Conservation (phyloP, 64 coral and sea anemone species). For the Porites lutea region DNA sequence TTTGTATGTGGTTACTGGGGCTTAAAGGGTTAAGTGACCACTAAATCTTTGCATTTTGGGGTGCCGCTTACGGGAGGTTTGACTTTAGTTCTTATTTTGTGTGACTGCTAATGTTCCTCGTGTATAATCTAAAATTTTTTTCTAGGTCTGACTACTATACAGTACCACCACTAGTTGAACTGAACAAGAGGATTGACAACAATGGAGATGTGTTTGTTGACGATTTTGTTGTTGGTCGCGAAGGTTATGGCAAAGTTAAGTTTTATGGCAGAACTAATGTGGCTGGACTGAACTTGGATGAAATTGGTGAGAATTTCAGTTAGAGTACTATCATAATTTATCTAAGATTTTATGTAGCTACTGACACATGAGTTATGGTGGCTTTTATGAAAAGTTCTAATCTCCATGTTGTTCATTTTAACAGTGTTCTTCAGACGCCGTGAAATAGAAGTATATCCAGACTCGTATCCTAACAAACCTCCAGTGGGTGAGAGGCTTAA, state of each 20-base stretch:
- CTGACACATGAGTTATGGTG: neutral
- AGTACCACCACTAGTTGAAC: constrained; percentile 71
- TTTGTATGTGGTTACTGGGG: no score
- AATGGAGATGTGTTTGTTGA: constrained; percentile 89
- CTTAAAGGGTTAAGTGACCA: no score
- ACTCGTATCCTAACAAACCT: constrained; percentile 87
- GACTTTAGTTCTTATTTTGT: no score
- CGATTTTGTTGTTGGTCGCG: constrained; percentile 90
- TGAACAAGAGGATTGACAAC: constrained; percentile 82
- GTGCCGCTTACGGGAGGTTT: no score
- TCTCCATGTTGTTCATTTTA: no score
- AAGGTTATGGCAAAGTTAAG: constrained; percentile 92
- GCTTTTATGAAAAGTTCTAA: no score
- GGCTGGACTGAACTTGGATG: constrained; percentile 95
- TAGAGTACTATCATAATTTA: neutral
- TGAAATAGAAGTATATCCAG: constrained; percentile 99
- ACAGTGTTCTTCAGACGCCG: constrained; percentile 89
- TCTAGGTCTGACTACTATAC: constrained; percentile 86
- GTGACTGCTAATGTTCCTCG: no score
- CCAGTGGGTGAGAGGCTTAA: constrained; percentile 90
- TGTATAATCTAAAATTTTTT: neutral
- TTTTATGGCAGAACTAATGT: constrained; percentile 94
- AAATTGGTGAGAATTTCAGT: constrained; percentile 73
- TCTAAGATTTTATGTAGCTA: neutral
- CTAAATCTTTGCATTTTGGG: no score